Percentiles rank a stretch among this genome's conserved stretches.
Conservation (phyloP, 2,888 invertebrate species). For the Heliconius hortense region DNA sequence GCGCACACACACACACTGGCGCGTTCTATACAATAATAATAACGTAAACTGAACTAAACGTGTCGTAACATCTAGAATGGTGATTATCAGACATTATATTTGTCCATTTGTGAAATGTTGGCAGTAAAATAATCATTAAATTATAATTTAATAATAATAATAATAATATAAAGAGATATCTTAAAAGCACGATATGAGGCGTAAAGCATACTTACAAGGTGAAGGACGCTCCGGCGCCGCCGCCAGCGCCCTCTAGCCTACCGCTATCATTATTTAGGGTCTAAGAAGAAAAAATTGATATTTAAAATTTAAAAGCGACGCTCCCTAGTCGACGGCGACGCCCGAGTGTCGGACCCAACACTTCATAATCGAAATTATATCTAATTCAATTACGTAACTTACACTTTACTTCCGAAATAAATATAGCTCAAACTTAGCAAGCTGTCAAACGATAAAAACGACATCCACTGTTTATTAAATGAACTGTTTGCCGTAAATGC, state of each 20-base stretch:
- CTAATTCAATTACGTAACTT: constrained; percentile 73
- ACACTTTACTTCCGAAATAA: background rate
- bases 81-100: constrained; percentile 58
- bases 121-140: constrained; percentile 72
- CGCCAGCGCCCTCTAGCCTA: constrained; percentile 52
- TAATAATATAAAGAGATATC: constrained; percentile 58
- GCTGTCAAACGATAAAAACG: constrained; percentile 53
- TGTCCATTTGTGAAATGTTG: constrained; percentile 74
- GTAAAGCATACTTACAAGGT: constrained; percentile 75
- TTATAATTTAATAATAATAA: constrained; percentile 55
- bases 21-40: constrained; percentile 64
- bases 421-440: constrained; percentile 50
- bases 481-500: constrained; percentile 65
- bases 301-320: constrained; percentile 58
- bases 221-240: constrained; percentile 51
- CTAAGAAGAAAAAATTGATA: constrained; percentile 65
- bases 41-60: constrained; percentile 70
- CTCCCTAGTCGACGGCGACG: constrained; percentile 54
- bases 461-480: constrained; percentile 59
- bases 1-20: constrained; percentile 51
- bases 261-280: constrained; percentile 55
- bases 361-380: constrained; percentile 70
- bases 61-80: constrained; percentile 68
- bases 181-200: constrained; percentile 77
- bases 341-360: constrained; percentile 62